Evolutionary conservation across 2,797 vertebrate genomes (phyloP).

Genomic region (Sarcoramphus papa): DNA sequence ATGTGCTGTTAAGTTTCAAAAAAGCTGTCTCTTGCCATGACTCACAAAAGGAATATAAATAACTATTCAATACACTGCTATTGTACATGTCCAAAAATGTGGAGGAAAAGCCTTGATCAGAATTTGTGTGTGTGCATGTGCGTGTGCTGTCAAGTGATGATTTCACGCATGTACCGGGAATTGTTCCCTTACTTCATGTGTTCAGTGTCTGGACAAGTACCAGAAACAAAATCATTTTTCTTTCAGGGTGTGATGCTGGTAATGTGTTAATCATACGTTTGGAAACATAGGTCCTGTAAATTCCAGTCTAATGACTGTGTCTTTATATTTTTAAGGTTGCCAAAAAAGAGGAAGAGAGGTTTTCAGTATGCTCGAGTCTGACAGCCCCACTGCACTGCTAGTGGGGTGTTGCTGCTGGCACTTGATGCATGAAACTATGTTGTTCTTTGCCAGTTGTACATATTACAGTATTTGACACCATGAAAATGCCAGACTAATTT

Average conservation of each 20-base stretch:
- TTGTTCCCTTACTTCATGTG: not conserved
- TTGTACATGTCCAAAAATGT: not conserved
- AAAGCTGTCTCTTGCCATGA: not conserved
- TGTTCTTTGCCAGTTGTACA: slow-evolving; percentile 32
- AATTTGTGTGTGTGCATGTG: not conserved
- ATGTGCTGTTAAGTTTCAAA: not conserved
- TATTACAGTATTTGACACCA: slow-evolving; percentile 46
- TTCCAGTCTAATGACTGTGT: slow-evolving; percentile 44
- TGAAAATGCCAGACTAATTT: slow-evolving; percentile 49
- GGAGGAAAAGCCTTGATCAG: slow-evolving; percentile 9
- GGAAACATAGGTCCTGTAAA: slow-evolving; percentile 59
- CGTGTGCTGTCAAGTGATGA: not conserved
- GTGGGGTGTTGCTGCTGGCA: slow-evolving; percentile 7
- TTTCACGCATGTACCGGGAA: not conserved
- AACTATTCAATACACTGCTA: not conserved
- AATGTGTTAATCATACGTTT: slow-evolving; percentile 13
- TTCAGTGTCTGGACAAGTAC: slow-evolving; percentile 41
- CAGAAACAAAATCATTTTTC: slow-evolving; percentile 46
- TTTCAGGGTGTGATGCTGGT: slow-evolving; percentile 36
- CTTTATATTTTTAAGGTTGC: slow-evolving; percentile 31
- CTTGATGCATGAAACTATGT: not conserved
- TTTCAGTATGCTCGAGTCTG: not conserved
- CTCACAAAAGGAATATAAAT: not conserved
- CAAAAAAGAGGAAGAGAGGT: slow-evolving; percentile 22
- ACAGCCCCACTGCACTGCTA: not conserved